phyloP scores from a whole-genome alignment of 1,140 invertebrate species.

The Camponotus pennsylvanicus region DNA sequence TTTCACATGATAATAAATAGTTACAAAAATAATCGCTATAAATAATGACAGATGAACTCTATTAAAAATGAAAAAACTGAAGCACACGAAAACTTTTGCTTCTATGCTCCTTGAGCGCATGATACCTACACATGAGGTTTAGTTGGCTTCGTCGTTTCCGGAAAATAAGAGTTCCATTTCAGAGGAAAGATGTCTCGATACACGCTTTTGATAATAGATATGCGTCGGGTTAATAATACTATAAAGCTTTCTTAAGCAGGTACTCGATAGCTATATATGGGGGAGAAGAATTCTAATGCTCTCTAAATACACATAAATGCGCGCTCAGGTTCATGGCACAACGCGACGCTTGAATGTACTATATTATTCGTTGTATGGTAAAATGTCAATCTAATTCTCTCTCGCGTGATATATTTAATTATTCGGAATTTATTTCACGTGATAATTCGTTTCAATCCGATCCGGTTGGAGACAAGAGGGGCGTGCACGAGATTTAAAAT shows the following conservation, averaged over 20 bases:
- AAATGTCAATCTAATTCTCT: background rate
- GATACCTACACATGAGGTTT: conserved; percentile 59
- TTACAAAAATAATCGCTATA: background rate
- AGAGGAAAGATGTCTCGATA: background rate
- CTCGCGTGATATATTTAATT: background rate
- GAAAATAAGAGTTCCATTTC: background rate
- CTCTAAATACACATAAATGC: conserved; percentile 55
- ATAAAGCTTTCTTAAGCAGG: conserved; percentile 26
- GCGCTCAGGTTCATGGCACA: conserved; percentile 49
- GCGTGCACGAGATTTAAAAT: conserved; percentile 37
- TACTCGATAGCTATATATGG: conserved; percentile 14
- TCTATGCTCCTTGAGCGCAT: background rate
- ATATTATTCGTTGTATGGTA: background rate
- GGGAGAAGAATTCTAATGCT: conserved; percentile 11
- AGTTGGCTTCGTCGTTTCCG: conserved; percentile 24
- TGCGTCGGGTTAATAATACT: conserved; percentile 35
- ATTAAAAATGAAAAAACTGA: background rate
- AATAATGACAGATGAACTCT: background rate
- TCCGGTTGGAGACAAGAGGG: background rate
- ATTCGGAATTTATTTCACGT: background rate
- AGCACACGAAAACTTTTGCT: background rate
- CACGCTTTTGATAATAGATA: conserved; percentile 20
- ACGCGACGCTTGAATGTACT: background rate
- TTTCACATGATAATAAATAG: background rate
- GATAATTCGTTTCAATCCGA: background rate